phyloP scores from a whole-genome alignment of 2,888 invertebrate genomes.

The Euspilapteryx auroguttella region DNA sequence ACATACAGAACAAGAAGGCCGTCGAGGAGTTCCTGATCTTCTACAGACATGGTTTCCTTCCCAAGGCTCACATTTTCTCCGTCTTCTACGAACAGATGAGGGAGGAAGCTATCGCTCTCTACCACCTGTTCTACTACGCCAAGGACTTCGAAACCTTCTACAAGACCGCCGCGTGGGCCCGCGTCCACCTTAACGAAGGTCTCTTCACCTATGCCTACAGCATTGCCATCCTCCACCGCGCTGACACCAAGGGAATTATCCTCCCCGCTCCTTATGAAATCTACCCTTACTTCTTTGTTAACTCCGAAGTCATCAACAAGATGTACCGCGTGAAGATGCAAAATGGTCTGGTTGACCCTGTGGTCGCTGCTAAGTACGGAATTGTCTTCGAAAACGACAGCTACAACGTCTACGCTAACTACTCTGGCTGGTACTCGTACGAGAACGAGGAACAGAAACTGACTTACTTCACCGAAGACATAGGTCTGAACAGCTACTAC shows the following conservation, averaged over 20 bases:
- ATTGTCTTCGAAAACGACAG: constrained; percentile 32
- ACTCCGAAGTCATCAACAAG: constrained; percentile 52
- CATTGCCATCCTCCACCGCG: constrained; percentile 61
- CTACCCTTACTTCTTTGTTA: constrained; percentile 66
- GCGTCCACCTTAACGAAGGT: constrained; percentile 62
- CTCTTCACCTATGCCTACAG: constrained; percentile 65
- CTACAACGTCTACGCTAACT: constrained; percentile 60
- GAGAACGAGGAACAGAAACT: constrained; percentile 61
- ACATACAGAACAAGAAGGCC: constrained; percentile 33
- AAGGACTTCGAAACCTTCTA: constrained; percentile 65
- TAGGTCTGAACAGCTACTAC: constrained; percentile 69
- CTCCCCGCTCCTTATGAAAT: constrained; percentile 70
- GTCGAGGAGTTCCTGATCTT: constrained; percentile 37
- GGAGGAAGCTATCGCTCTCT: constrained; percentile 52
- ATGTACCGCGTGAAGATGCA: constrained; percentile 42
- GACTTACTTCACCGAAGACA: constrained; percentile 71
- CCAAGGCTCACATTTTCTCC: constrained; percentile 51
- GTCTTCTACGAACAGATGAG: constrained; percentile 40
- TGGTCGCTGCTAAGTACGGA: constrained; percentile 28
- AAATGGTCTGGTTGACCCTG: constrained; percentile 19
- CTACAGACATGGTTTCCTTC: constrained; percentile 43
- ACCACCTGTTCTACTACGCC: constrained; percentile 60
- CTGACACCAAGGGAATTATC: constrained; percentile 57
- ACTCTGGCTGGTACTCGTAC: constrained; percentile 52
- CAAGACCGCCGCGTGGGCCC: constrained; percentile 57